Evolutionary conservation across 2,113 vertebrate species (phyloP).

Genomic region (Lepisosteus oculatus): DNA sequence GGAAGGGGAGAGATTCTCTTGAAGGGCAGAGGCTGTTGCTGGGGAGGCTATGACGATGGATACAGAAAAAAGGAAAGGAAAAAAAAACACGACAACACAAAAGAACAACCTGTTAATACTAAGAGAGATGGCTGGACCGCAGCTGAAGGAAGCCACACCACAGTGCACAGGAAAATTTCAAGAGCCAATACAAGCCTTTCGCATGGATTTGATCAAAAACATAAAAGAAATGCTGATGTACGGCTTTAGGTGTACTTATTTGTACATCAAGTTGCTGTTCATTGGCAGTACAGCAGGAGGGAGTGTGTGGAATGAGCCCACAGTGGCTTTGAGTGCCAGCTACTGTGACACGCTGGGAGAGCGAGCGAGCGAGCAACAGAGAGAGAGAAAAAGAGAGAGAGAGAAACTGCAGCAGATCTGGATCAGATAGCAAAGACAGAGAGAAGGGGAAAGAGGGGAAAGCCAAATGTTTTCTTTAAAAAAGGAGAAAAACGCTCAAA

Average conservation of each 20-base stretch:
- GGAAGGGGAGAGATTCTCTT: not conserved
- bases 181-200: conserved; percentile 21
- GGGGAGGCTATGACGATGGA: not conserved
- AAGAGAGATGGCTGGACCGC: not conserved
- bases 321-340: conserved; percentile 60
- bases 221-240: conserved; percentile 19
- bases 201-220: conserved; percentile 24
- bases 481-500: conserved; percentile 31
- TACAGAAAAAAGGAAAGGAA: not conserved
- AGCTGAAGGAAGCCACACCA: not conserved
- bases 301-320: conserved; percentile 20
- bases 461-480: not conserved
- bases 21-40: not conserved
- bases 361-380: conserved; percentile 36
- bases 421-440: conserved; percentile 66
- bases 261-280: conserved; percentile 59
- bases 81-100: conserved; percentile 3
- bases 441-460: conserved; percentile 34
- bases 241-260: conserved; percentile 52
- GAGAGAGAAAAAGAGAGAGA: conserved; percentile 23
- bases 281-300: conserved; percentile 38
- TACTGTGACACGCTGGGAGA: conserved; percentile 58
- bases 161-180: conserved; percentile 5
- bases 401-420: conserved; percentile 45
- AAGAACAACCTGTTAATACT: not conserved